Conservation (phyloP, 2,888 invertebrate species). For the Parnassius mnemosyne region DNA sequence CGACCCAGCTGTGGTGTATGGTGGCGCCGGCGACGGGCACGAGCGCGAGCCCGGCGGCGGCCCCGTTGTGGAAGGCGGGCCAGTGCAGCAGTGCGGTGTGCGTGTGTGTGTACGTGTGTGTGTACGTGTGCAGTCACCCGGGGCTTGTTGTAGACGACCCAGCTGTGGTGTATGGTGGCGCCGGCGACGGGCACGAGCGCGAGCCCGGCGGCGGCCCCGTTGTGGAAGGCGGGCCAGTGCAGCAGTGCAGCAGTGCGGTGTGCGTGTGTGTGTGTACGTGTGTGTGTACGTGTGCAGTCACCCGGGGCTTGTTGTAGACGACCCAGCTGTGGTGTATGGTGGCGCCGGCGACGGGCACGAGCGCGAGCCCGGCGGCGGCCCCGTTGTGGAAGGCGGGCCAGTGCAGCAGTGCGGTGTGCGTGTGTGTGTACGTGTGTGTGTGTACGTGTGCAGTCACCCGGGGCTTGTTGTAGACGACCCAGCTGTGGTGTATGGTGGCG, state of each 20-base stretch:
- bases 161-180: constrained; percentile 90
- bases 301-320: constrained; percentile 93
- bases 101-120: no score
- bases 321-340: constrained; percentile 96
- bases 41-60: constrained; percentile 92
- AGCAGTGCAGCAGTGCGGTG: no score
- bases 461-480: constrained; percentile 96
- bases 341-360: constrained; percentile 84
- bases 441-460: constrained; percentile 69
- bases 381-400: constrained; percentile 94
- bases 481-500: constrained; percentile 90
- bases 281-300: constrained; percentile 31
- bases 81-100: no score
- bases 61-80: constrained; percentile 95
- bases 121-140: constrained; percentile 65
- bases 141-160: constrained; percentile 96
- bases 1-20: constrained; percentile 95
- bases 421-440: no score
- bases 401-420: no score
- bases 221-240: constrained; percentile 98
- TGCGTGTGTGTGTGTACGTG: no score
- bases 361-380: constrained; percentile 92
- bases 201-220: constrained; percentile 95
- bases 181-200: constrained; percentile 86
- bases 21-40: constrained; percentile 85